phyloP scores from a whole-genome alignment of 1,140 invertebrate genomes.

The Probaryconus sp. region DNA sequence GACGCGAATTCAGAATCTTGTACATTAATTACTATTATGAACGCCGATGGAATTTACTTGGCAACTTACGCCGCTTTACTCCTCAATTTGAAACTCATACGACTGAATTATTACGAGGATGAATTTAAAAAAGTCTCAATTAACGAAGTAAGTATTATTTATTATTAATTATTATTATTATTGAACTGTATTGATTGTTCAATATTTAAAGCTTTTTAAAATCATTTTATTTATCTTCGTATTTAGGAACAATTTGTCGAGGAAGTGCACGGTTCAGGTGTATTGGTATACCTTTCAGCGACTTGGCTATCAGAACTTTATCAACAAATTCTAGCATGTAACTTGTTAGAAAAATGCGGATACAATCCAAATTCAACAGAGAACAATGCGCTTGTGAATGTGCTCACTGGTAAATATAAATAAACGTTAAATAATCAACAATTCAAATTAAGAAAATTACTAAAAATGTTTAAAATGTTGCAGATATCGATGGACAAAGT shows the following conservation, averaged over 20 bases:
- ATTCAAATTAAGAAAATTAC: background rate
- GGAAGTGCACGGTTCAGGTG: slow-evolving; percentile 92
- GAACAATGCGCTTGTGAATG: slow-evolving; percentile 85
- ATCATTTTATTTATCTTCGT: background rate
- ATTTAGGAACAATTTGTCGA: slow-evolving; percentile 90
- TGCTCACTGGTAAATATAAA: slow-evolving; percentile 84
- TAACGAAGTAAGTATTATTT: slow-evolving; percentile 80
- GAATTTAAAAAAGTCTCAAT: slow-evolving; percentile 78
- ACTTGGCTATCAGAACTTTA: slow-evolving; percentile 95
- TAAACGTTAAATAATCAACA: slow-evolving; percentile 4
- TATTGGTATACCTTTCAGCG: slow-evolving; percentile 93
- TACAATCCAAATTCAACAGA: slow-evolving; percentile 80
- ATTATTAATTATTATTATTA: background rate
- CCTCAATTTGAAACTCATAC: slow-evolving; percentile 89
- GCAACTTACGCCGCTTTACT: slow-evolving; percentile 91
- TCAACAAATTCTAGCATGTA: slow-evolving; percentile 87
- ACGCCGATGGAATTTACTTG: slow-evolving; percentile 96
- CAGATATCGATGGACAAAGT: slow-evolving; percentile 89
- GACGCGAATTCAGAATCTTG: slow-evolving; percentile 65
- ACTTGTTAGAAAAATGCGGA: slow-evolving; percentile 85
- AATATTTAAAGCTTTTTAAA: background rate
- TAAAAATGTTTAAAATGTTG: slow-evolving; percentile 1
- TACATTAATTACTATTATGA: slow-evolving; percentile 87
- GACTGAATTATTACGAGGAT: slow-evolving; percentile 86
- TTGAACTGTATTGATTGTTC: slow-evolving; percentile 14